Conservation (phyloP, 2,797 vertebrate species). For the Pitangus sulphuratus region DNA sequence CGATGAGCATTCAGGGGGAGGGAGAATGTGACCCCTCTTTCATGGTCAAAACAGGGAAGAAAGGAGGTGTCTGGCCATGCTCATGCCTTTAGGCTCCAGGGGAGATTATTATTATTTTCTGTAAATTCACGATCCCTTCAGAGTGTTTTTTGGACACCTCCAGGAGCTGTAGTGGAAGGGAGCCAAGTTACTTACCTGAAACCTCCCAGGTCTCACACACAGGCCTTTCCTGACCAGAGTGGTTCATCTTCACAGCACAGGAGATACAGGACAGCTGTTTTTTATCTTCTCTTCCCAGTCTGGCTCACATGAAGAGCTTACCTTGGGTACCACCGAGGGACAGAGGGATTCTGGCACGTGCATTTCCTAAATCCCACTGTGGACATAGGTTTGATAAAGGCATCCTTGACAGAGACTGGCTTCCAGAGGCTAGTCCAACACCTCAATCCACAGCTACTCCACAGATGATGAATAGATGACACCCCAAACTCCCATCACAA, state of each 20-base stretch:
- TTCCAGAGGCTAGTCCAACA: background rate
- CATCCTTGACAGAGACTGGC: background rate
- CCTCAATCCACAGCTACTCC: background rate
- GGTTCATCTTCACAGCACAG: background rate
- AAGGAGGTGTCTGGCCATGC: fast-evolving
- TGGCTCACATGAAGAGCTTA: background rate
- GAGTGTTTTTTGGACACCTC: fast-evolving
- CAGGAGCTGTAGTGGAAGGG: background rate
- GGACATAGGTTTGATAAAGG: background rate
- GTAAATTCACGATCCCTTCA: fast-evolving
- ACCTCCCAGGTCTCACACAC: too few species aligned
- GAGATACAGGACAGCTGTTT: background rate
- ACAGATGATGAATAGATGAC: background rate
- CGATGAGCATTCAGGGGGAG: fast-evolving
- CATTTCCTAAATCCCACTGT: background rate
- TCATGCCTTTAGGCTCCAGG: background rate
- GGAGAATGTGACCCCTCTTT: background rate
- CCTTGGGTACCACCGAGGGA: background rate
- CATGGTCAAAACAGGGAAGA: background rate
- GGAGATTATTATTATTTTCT: background rate
- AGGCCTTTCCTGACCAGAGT: background rate
- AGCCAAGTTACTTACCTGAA: background rate
- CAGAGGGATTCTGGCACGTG: background rate
- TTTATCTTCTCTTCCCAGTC: background rate
- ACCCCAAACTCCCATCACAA: background rate